Evolutionary conservation across 2,113 vertebrate genomes (phyloP), one percentile per base, ranked within the genome.

Genomic region (Cariama cristata): DNA sequence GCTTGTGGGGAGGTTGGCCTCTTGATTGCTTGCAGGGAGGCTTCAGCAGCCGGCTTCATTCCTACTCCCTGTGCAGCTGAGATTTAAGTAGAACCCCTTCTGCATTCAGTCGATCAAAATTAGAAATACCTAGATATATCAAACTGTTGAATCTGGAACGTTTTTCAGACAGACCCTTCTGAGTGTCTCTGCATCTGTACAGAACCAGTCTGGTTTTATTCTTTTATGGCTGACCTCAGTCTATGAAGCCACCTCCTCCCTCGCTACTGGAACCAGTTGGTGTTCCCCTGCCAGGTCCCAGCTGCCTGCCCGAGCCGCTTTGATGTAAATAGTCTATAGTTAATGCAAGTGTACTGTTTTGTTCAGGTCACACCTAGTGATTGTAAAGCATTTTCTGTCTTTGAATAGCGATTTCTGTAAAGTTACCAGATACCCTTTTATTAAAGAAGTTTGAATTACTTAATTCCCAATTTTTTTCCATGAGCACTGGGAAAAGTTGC

Each of bases 61-160:
- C 44, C 38, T 62, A 1, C 26, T 89, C 40, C 17, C 38, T 24
- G 12, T 42, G 20, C 45, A 42, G n/a, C 2, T 14, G 24, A 59
- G 45, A 15, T 50, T 59, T 24, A 20, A 47, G 28, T 15, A 60
- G 58, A 77, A 22, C 22, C 38, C 24, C 50, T 66, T 28, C 19
- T 80, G n/a, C 11, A 1, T 64, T 53, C 28, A 4, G 35, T 13
- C n/a, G 53, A 35, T 68, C 52, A 24, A 11, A 63, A 38, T 44
- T 6, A 45, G 66, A 24, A 62, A 12, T 18, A 20, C 1, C 23
- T 50, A 20, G 55, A 20, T 24, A 35, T 53, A 6, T 52, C 21
- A n/a, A 60, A 15, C 2, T 8, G 40, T 26, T 26, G 40, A 28
- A 20, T 75, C 30, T 50, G 20, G 33, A 49, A 4, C 33, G 0